Evolutionary conservation across 1,140 invertebrate genomes (phyloP).

Genomic region (Akabosia matsudoensis): DNA sequence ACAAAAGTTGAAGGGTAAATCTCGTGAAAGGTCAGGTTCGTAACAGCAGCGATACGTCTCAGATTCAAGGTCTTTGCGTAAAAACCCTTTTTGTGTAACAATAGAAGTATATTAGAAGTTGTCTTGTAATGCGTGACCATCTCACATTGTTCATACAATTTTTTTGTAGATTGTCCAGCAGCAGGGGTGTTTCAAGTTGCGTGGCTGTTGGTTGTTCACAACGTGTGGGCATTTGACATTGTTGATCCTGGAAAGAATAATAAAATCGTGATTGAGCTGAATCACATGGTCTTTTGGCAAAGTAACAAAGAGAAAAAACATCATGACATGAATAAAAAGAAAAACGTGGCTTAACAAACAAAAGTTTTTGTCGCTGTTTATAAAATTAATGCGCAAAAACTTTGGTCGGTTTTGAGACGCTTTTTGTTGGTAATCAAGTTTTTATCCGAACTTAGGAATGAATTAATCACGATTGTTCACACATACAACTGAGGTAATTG

Average conservation of each 20-base stretch:
- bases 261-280: neutral
- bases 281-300: neutral
- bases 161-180: neutral
- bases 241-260: neutral
- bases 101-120: neutral
- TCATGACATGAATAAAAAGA: too few relatives aligned
- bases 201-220: neutral
- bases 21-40: neutral
- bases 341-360: too few relatives aligned
- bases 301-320: too few relatives aligned
- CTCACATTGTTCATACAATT: neutral
- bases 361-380: too few relatives aligned
- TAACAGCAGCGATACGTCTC: neutral
- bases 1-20: neutral
- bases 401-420: too few relatives aligned
- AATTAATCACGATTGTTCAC: too few relatives aligned
- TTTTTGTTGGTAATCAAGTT: too few relatives aligned
- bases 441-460: too few relatives aligned
- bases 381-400: too few relatives aligned
- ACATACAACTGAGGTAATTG: too few relatives aligned
- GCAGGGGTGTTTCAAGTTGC: neutral
- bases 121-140: constrained; percentile 7
- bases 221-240: constrained; percentile 2
- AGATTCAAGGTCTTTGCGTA: constrained; percentile 8
- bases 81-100: neutral